Percentiles rank a stretch among this genome's conserved stretches.
These are phyloP conservation scores for Okapia johnstoni DNA, from an alignment of 2,113 vertebrate genomes.

Conservation along the genomic window DNA sequence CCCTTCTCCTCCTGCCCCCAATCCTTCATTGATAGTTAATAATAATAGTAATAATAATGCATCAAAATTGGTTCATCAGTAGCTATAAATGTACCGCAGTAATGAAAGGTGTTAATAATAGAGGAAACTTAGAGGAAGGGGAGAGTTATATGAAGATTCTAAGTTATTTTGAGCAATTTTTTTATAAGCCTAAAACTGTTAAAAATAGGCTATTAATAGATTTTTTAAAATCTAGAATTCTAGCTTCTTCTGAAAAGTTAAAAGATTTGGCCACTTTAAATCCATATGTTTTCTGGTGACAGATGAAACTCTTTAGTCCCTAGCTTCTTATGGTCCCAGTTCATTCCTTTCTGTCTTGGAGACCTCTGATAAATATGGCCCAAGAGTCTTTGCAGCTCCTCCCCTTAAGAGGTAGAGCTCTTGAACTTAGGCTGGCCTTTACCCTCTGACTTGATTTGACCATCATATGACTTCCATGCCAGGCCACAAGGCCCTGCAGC, in stretches of 20 bases:
- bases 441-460: not conserved
- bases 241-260: not conserved
- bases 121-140: not conserved
- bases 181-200: not conserved
- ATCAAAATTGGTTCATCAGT: not conserved
- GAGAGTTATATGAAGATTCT: not conserved
- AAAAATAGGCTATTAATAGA: not conserved
- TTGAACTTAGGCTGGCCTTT: not conserved
- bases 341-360: not conserved
- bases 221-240: not conserved
- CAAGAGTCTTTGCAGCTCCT: not conserved
- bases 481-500: not conserved
- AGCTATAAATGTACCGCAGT: not conserved
- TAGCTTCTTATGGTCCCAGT: not conserved
- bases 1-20: too few species aligned
- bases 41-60: not conserved
- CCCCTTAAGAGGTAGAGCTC: not conserved
- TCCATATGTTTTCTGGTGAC: not conserved
- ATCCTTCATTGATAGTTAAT: not conserved
- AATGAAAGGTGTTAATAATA: not conserved
- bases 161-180: not conserved
- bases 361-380: not conserved
- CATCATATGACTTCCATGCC: not conserved
- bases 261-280: not conserved
- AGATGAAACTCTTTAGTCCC: not conserved